Evolutionary conservation across 2,113 vertebrate genomes (phyloP).

Genomic region (Sylvietta virens): DNA sequence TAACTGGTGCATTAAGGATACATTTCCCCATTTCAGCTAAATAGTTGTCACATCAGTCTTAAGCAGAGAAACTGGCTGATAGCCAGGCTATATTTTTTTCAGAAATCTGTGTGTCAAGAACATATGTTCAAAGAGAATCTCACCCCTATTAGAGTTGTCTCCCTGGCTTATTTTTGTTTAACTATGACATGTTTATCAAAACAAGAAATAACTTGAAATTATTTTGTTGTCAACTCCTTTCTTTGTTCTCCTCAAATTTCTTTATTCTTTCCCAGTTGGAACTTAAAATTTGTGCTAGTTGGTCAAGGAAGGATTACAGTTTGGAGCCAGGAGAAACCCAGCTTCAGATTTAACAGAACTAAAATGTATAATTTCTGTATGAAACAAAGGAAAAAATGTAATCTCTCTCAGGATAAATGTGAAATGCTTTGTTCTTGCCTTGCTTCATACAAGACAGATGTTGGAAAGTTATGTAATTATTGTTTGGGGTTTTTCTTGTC

Average conservation of each 20-base stretch:
- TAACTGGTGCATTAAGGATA: slow-evolving; percentile 21
- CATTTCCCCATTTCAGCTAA: slow-evolving; percentile 49
- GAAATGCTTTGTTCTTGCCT: background rate
- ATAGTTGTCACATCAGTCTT: slow-evolving; percentile 57
- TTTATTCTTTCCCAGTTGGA: background rate
- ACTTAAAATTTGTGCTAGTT: background rate
- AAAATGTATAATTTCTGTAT: background rate
- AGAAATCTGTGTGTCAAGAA: slow-evolving; percentile 10
- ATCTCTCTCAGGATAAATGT: background rate
- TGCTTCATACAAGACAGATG: background rate
- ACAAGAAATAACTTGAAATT: background rate
- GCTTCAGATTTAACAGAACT: background rate
- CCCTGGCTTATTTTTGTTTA: background rate
- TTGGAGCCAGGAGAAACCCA: background rate
- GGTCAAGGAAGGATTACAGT: background rate
- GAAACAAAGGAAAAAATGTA: background rate
- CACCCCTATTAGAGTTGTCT: background rate
- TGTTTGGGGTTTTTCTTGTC: background rate
- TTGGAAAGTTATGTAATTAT: background rate
- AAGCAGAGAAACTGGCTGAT: slow-evolving; percentile 14
- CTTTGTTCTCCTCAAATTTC: background rate
- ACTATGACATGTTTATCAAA: background rate
- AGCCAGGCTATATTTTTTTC: background rate
- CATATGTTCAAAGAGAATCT: background rate
- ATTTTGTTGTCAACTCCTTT: background rate